These are phyloP conservation scores for Dasypolia templi DNA, from an alignment of 2,888 invertebrate species.

Conservation along the genomic window DNA sequence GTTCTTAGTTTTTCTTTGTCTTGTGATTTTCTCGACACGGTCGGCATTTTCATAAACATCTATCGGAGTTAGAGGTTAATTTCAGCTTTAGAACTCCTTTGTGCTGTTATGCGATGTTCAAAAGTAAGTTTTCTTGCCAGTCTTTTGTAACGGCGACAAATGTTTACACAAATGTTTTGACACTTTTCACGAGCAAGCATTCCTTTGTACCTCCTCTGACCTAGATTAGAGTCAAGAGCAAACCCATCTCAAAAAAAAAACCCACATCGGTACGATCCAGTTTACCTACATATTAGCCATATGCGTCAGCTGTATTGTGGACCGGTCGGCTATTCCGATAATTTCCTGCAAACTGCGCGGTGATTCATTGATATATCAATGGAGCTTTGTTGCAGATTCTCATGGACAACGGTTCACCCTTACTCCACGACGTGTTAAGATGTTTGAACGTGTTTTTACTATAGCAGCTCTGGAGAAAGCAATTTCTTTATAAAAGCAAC, in stretches of 20 bases:
- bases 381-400: slow-evolving; percentile 28
- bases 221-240: no score
- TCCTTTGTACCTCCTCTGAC: no score
- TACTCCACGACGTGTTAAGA: background rate
- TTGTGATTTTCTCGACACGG: background rate
- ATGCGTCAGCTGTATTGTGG: slow-evolving; percentile 55
- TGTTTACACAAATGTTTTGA: background rate
- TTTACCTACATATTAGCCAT: slow-evolving; percentile 42
- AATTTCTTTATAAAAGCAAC: background rate
- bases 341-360: slow-evolving; percentile 47
- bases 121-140: background rate
- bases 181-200: slow-evolving; percentile 1
- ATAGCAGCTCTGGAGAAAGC: background rate
- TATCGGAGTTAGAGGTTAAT: background rate
- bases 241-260: no score
- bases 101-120: background rate
- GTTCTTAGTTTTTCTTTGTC: slow-evolving; percentile 15
- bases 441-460: background rate
- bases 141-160: no score
- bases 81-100: background rate
- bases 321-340: slow-evolving; percentile 49
- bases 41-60: background rate
- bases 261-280: background rate
- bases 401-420: slow-evolving; percentile 8
- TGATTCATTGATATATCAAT: slow-evolving; percentile 61